Base-by-base conservation (phyloP, 2,113 vertebrate species). In the Ameiurus melas region DNA sequence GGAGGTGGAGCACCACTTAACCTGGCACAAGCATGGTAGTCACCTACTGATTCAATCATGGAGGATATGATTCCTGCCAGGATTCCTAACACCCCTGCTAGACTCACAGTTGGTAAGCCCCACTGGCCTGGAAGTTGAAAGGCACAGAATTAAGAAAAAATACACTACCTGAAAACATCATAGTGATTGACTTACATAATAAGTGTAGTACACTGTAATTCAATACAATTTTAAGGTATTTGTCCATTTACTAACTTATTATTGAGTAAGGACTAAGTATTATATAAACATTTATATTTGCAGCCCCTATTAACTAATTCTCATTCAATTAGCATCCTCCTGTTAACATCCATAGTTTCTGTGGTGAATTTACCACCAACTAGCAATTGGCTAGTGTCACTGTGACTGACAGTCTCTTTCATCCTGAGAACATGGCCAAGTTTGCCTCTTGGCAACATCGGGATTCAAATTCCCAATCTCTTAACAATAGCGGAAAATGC, bases 41-140 rank as follows among this genome's bases (percentile, higher is more conserved):
- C 98, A 0, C 98, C 98, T 43, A 99, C 95, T 0, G 98, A 99
- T 90, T 99, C 98, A 88, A 99, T 94, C 97, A 99, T 97, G 84
- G 98, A 99, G 60, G 98, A 97, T 64, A 98, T 96, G 70, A 99
- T 96, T 1, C 97, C 98, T 0, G 98, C 97, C 2, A 98, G 90
- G 93, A 99, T 97, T 71, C 98, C 98, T 3, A 99, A 97, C 88
- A 98, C 96, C 16, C 98, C 98, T 0, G 97, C 98, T 62, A 97
- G 91, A 91, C 97, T 99, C 91, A 99, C 92, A 0, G 98, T 98
- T 5, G 98, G 98, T 66, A 92, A 3, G 25, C 98, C 98, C 98
- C 98, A 99, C 91, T 99, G 98, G 57, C 98, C 98, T 99, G 91
- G 36, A n/a, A 66, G 16, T 79, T n/a, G 3, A 64, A 22, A 71